Base-by-base conservation (phyloP, 2,888 invertebrate genomes). In the Elegia similella region DNA sequence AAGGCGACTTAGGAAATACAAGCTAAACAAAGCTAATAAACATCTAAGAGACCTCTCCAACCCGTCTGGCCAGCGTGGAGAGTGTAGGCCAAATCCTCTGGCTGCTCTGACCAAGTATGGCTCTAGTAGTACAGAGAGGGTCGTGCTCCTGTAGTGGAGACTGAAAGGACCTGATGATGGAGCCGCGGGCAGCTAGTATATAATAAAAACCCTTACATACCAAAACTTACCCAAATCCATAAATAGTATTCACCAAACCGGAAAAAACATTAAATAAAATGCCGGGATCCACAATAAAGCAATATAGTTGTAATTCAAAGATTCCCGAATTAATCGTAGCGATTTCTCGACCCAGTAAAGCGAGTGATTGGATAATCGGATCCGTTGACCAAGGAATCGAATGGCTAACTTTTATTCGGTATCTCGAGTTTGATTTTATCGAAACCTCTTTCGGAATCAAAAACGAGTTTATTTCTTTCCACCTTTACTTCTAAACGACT, bases 291-390 rank as follows among this genome's bases (percentile, higher is more conserved):
- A 44, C 23, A 55, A 44, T 32, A 44, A 55, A 55, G 44, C 54
- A 32, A 55, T 55, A 44, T 46, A 55, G 30, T 55, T 43, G 54
- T 55, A 55, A 44, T 54, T 55, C 46, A 55, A 43, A 44, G 34
- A 44, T 54, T 44, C 32, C 29, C 54, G 43, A 43, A 44, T 55
- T 55, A 55, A 55, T 44, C 44, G 54, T 1, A 34, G 16, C 32
- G 54, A 55, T 55, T 55, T 44, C 32, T 15, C 54, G 54, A 44
- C 3, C 30, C 54, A 55, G 30, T 46, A 17, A 55, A 55, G 44
- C 54, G 54, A n/a, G 30, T 55, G 44, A 55, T 55, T 55, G 34
- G 32, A 46, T 55, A 32, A 55, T 55, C 44, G 53, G 16, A 30
- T 15, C 34, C 54, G 16, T 46, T 55, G 54, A 54, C 54, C 53